Conservation (phyloP, 1,140 invertebrate genomes). For the Bombus haemorrhoidalis region DNA sequence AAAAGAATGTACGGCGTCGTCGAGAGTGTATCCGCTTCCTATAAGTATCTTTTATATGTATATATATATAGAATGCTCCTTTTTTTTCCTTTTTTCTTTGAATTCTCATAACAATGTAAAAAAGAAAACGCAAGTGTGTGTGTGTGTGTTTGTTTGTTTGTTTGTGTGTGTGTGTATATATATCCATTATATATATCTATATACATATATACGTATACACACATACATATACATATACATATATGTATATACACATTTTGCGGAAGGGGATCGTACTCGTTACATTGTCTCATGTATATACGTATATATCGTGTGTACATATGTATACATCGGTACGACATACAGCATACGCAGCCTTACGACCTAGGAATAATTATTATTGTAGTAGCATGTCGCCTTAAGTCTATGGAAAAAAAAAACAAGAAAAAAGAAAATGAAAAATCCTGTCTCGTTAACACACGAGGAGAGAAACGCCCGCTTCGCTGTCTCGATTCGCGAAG, state of each 20-base stretch:
- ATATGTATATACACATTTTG: constrained; percentile 49
- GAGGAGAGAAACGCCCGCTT: constrained; percentile 54
- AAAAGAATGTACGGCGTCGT: neutral
- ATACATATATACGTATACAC: constrained; percentile 26
- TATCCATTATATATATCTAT: constrained; percentile 55
- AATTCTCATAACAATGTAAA: constrained; percentile 70
- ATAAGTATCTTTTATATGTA: constrained; percentile 10
- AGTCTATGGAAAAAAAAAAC: constrained; percentile 49
- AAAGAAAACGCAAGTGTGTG: constrained; percentile 71
- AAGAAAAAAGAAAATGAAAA: constrained; percentile 21
- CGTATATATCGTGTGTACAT: constrained; percentile 33
- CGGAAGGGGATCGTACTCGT: constrained; percentile 1
- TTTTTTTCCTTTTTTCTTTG: constrained; percentile 52
- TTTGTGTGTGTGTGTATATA: constrained; percentile 54
- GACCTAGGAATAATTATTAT: constrained; percentile 65
- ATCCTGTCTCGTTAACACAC: constrained; percentile 40
- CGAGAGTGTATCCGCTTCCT: neutral
- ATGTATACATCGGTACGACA: constrained; percentile 44
- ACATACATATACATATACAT: constrained; percentile 16
- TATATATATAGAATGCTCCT: neutral
- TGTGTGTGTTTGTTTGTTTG: too few species aligned
- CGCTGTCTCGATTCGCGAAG: constrained; percentile 29
- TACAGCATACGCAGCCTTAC: constrained; percentile 65
- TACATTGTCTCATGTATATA: constrained; percentile 2
- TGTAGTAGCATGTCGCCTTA: constrained; percentile 63